Evolutionary conservation across 2,888 invertebrate species (phyloP), one percentile per base, ranked within the genome.

Genomic region (Chironomus tentans): DNA sequence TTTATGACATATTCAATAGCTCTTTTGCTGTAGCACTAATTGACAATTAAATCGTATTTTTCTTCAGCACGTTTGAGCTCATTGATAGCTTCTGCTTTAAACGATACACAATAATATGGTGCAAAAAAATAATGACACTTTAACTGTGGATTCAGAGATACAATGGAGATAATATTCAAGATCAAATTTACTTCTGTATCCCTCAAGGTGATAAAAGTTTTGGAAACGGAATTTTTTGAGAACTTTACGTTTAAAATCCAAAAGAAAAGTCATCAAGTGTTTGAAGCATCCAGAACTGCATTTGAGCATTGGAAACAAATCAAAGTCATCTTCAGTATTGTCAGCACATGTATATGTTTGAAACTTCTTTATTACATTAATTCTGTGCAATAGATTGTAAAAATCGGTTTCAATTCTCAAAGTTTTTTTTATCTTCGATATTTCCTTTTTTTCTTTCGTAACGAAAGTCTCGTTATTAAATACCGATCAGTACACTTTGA

Each of bases 241-340:
- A 38, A 38, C 28, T 28, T 28, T 28, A 3, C 22, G 28, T 28
- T 28, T 28, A 28, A 28, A 28, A 28, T 28, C 28, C 5, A 5
- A 28, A 13, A 28, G 47, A 70, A 46, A 70, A 70, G 48, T 15
- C 5, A n/a, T n/a, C 38, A 38, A 38, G 10, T 28, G 28, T 28
- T 28, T 28, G 28, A 28, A 28, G 28, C 28, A 28, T 28, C 4
- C 50, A n/a, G 13, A 46, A 70, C 0, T 70, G 70, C 48, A 70
- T 21, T 70, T 22, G 13, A 48, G 38, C 2, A 22, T 65, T 38
- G 38, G 70, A 71, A 24, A 56, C 71, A 56, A 71, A 71, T 71
- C 28, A 24, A 56, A 56, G 56, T 56, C 71, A 71, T 22, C 50
- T 50, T 28, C 71, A 50, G 21, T 24, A 46, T 28, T 13, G 13